These are phyloP conservation scores for Apamea anceps DNA, from an alignment of 2,888 invertebrate genomes.

Conservation along the genomic window DNA sequence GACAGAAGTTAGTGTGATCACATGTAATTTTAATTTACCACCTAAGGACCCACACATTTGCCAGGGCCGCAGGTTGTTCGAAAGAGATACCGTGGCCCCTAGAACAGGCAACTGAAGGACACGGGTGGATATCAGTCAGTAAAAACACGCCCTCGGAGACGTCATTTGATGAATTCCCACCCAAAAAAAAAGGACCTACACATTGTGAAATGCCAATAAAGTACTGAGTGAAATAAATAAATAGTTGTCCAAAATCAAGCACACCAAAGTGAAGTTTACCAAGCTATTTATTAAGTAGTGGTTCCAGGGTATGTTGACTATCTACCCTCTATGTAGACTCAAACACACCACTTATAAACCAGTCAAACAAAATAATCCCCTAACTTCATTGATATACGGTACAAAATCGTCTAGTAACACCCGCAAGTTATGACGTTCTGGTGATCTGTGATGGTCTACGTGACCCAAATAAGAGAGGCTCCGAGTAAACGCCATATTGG, in stretches of 20 bases:
- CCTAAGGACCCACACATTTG: too few relatives aligned
- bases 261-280: conserved; percentile 16
- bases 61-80: too few relatives aligned
- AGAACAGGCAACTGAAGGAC: too few relatives aligned
- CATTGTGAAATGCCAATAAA: too few relatives aligned
- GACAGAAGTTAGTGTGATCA: too few relatives aligned
- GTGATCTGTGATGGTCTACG: conserved; percentile 45
- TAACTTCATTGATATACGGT: conserved; percentile 16
- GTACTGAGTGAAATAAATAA: neutral
- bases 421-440: conserved; percentile 55
- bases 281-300: conserved; percentile 45
- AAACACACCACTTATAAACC: conserved; percentile 7
- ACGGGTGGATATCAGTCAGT: too few relatives aligned
- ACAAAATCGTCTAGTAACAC: conserved; percentile 28
- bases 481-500: conserved; percentile 60
- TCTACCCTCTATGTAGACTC: conserved; percentile 18
- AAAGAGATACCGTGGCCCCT: too few relatives aligned
- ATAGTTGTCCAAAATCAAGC: conserved; percentile 40
- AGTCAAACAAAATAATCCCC: conserved; percentile 27
- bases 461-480: conserved; percentile 62
- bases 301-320: conserved; percentile 38
- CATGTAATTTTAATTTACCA: too few relatives aligned
- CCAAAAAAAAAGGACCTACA: too few relatives aligned
- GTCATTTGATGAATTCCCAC: too few relatives aligned
- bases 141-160: too few relatives aligned